Base-by-base conservation (phyloP, 2,797 vertebrate species). In the Onychomys torridus region DNA sequence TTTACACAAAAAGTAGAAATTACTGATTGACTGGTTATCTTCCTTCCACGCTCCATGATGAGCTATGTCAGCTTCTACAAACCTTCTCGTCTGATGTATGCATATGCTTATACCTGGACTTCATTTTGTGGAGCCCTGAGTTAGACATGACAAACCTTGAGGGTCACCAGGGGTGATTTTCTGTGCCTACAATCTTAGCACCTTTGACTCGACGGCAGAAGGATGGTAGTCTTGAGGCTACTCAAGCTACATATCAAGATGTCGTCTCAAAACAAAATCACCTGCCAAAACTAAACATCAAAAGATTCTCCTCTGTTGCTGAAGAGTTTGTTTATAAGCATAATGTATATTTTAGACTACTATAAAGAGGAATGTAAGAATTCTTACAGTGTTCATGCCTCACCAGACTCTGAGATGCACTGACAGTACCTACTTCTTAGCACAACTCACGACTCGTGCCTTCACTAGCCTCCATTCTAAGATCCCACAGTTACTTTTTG, bases 61-160 rank as follows among this genome's bases (percentile, higher is more conserved):
- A 83, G 59, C 17, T 81, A 43, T 89, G 25, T 86, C 49, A 37
- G 5, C 89, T 95, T 67, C 8, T 93, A 11, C 63, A 92, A 89
- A 89, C 96, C 34, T 67, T 87, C 93, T 90, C 87, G 32, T 14
- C 23, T 92, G 63, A 29, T 49, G 8, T 40, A 90, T 34, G 93
- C 75, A 81, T 23, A n/a, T 94, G 59, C 92, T 87, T 92, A 55
- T 79, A 37, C 5, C 86, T 57, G 75, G 61, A 67, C 14, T 52
- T 8, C 95, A 61, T 40, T 92, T 95, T 93, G 21, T 92, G 49
- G 27, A 96, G 19, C 27, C 3, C 32, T 73, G 32, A 61, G 69
- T 90, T 81, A 94, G 57, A 79, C 73, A 85, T 14, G 69, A 40
- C 89, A 96, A 93, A 67, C 78, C n/a, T 71, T 84, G 23, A 29